phyloP scores from a whole-genome alignment of 2,888 invertebrate species.

The Tolmerus cingulatus region DNA sequence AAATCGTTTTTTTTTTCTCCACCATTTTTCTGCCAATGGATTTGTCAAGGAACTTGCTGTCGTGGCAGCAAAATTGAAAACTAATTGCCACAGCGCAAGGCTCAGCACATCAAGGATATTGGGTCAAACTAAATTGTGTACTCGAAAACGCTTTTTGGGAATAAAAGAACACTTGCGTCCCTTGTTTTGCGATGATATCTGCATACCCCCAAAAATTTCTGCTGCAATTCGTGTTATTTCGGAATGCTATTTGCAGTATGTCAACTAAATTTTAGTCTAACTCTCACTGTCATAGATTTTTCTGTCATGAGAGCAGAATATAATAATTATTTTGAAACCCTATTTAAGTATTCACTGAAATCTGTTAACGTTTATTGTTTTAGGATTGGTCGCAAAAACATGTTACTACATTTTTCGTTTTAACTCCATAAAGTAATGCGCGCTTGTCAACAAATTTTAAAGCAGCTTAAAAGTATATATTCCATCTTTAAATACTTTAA shows the following conservation, averaged over 20 bases:
- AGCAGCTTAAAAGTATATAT: too few species aligned
- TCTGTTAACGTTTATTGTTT: background rate
- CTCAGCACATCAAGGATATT: background rate
- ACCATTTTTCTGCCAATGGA: background rate
- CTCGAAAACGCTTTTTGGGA: background rate
- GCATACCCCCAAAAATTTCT: background rate
- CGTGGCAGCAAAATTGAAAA: constrained; percentile 24
- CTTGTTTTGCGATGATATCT: background rate
- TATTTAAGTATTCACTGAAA: background rate
- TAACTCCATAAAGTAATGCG: too few species aligned
- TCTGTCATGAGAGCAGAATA: background rate
- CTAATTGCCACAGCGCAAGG: background rate
- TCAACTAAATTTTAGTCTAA: background rate
- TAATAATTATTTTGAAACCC: background rate
- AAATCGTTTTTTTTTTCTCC: background rate
- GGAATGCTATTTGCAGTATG: background rate
- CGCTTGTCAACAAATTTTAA: too few species aligned
- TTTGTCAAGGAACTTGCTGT: constrained; percentile 18
- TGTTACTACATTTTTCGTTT: too few species aligned
- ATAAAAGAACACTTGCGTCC: background rate
- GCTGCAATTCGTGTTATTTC: background rate
- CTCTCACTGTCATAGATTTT: background rate
- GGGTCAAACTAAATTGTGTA: background rate
- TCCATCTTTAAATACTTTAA: too few species aligned
- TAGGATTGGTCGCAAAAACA: too few species aligned